Evolutionary conservation across 2,113 vertebrate genomes (phyloP), one percentile per base, ranked within the genome.

Genomic region (Chionis minor): DNA sequence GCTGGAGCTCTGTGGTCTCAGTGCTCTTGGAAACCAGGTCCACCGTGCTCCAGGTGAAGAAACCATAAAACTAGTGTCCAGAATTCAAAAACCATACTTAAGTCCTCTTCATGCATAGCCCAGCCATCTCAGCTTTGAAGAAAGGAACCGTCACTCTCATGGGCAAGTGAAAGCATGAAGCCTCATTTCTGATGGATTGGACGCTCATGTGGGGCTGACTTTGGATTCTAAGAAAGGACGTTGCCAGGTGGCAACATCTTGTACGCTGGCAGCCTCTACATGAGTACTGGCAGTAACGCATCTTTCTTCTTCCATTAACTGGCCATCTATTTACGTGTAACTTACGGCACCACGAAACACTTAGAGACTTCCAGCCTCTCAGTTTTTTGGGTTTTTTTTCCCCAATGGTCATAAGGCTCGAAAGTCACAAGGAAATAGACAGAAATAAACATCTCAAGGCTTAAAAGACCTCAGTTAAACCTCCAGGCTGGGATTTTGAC

Each of bases 211-310:
- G 23, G 22, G 17, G 38, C 38, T 67, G 28, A 26, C 22, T 71
- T 63, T 40, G 56, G 22, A 72, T 65, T 75, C n/a, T 52, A 51
- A 75, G 44, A 44, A 52, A 55, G 44, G 18, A 28, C 21, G 33
- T 27, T n/a, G n/a, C 88, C 35, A 47, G 70, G 63, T 12, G 6
- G 49, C 56, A 83, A 38, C 8, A 23, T 21, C 61, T 75, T 72
- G 20, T 79, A 35, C 2, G 0, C 28, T 47, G 15, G 12, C 18
- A 88, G 47, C 52, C 23, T 56, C 62, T 85, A 1, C 1, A 0
- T 49, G 56, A 61, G 35, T 19, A 40, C 18, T 58, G 33, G 26
- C 30, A 44, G 17, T 20, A 62, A 77, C 5, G 19, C 30, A 40
- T 35, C 32, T 82, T 12, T 28, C 9, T 35, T 82, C 65, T 67